Conservation (phyloP, 2,888 invertebrate species). For the Volucella inanis region DNA sequence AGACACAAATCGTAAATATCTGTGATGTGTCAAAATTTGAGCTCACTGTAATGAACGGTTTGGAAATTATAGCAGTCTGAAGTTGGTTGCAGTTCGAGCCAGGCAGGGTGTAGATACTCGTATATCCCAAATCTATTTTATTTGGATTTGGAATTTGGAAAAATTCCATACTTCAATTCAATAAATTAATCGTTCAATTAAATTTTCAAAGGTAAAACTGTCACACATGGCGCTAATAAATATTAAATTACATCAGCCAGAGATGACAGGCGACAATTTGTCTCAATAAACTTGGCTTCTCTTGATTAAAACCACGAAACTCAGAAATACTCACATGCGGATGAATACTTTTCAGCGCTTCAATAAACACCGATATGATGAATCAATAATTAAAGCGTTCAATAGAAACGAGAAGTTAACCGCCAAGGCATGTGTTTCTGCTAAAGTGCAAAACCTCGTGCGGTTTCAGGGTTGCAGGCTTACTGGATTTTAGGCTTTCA, state of each 20-base stretch:
- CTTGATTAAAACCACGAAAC: slow-evolving; percentile 27
- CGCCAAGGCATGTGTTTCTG: not conserved
- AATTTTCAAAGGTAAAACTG: slow-evolving; percentile 36
- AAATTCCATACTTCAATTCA: slow-evolving; percentile 19
- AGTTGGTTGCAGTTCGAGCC: too few relatives aligned
- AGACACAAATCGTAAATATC: too few relatives aligned
- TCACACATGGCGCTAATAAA: slow-evolving; percentile 33
- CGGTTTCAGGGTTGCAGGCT: not conserved
- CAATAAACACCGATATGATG: slow-evolving; percentile 15
- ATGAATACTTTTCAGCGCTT: not conserved
- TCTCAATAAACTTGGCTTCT: slow-evolving; percentile 31
- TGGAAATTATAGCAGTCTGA: too few relatives aligned
- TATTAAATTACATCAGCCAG: slow-evolving; percentile 23
- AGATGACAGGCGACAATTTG: slow-evolving; percentile 10
- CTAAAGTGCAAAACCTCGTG: slow-evolving; percentile 24
- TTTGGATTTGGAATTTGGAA: not conserved
- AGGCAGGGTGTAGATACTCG: too few relatives aligned
- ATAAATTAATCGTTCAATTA: slow-evolving; percentile 58
- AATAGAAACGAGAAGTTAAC: slow-evolving; percentile 16
- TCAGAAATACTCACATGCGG: not conserved
- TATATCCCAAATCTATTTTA: too few relatives aligned
- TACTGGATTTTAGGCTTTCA: too few relatives aligned
- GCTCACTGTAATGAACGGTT: too few relatives aligned
- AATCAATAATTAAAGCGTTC: slow-evolving; percentile 53
- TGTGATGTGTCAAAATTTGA: too few relatives aligned